Base-by-base conservation (phyloP, 2,888 invertebrate species). In the Exocentrus adspersus region DNA sequence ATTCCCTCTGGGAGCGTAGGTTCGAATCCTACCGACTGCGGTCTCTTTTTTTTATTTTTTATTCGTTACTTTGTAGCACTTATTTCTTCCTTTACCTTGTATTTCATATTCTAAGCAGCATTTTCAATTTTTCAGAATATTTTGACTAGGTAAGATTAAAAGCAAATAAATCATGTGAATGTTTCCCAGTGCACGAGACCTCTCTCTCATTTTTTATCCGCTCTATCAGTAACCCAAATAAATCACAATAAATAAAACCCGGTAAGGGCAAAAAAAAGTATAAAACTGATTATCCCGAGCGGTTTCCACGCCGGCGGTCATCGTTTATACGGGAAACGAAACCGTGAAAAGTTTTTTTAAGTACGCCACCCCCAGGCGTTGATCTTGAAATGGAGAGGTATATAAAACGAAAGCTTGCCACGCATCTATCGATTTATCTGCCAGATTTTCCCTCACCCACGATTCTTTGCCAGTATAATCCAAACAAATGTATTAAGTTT, bases 1-100 rank as follows among this genome's bases (percentile, higher is more conserved):
- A 90, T 91, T 91, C 91, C 91, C 91, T 91, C 90, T 91, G 90
- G 91, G 91, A 91, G 91, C 91, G 91, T 90, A 91, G 91, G 91
- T 92, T 92, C 91, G 91, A 91, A 90, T 91, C 91, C 91, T 91
- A 90, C 91, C 90, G 90, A 88, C 91, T 90, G 91, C 91, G 91
- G n/a, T 1, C 5, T 21, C 37, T 52, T 37, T 37, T 21, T 48
- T 46, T 45, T 45, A 45, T 43, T 37, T 37, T n/a, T 10, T 3
- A 32, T 7, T 32, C n/a, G 2, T 32, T 32, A n/a, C 32, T 32
- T 32, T 28, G n/a, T n/a, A n/a, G n/a, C n/a, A 24, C 24, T 7
- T 7, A 24, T 24, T 24, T 24, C 7, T 7, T 24, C 24, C 3
- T 24, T 24, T 7, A 24, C n/a, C n/a, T n/a, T n/a, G n/a, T n/a